Evolutionary conservation across 2,113 vertebrate genomes (phyloP).

Genomic region (Grallaria varia): DNA sequence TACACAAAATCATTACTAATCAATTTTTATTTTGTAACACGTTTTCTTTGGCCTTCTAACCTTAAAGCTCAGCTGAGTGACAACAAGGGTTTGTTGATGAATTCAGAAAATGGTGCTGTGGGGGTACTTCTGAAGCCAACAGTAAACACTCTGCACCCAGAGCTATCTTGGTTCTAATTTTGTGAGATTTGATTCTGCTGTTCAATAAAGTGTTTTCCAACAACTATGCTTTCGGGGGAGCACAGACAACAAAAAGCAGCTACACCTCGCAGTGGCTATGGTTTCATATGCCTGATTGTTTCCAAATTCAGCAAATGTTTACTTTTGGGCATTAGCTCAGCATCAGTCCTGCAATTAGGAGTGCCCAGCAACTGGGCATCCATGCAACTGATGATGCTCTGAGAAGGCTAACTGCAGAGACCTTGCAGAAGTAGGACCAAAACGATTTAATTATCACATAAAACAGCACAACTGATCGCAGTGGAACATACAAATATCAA

Average conservation of each 20-base stretch:
- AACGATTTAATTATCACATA: not conserved
- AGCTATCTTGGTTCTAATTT: not conserved
- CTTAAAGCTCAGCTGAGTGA: not conserved
- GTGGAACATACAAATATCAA: not conserved
- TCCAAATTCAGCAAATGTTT: not conserved
- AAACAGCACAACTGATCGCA: not conserved
- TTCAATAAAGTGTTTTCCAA: not conserved
- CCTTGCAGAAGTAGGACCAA: not conserved
- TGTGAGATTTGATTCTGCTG: not conserved
- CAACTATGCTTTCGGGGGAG: not conserved
- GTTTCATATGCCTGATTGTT: not conserved
- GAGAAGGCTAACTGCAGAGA: not conserved
- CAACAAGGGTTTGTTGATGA: not conserved
- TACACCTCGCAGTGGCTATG: not conserved
- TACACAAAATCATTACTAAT: constrained; percentile 28
- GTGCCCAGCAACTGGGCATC: not conserved
- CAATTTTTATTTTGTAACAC: constrained; percentile 5
- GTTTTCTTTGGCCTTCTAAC: not conserved
- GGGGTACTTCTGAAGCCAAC: not conserved
- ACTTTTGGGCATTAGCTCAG: not conserved
- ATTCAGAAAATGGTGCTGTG: not conserved
- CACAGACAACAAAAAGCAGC: not conserved
- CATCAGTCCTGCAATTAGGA: not conserved
- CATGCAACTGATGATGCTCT: not conserved
- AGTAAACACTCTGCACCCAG: not conserved